These are phyloP conservation scores for Drosophila kikkawai DNA, from an alignment of 1,140 invertebrate genomes.

Conservation along the genomic window DNA sequence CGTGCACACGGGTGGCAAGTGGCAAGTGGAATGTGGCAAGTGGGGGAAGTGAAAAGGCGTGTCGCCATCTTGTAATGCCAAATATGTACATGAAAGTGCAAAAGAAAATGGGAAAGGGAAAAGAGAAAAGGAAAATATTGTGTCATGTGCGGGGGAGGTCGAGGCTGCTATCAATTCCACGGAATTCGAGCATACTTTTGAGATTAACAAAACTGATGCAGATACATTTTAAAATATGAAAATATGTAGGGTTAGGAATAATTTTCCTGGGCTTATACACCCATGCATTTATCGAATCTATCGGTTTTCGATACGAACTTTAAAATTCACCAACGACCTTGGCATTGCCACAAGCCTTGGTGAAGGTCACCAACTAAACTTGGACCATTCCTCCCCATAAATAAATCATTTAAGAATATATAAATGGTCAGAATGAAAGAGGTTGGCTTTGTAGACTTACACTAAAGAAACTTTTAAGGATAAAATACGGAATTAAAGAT, in stretches of 20 bases:
- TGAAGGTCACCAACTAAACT: slow-evolving; percentile 14
- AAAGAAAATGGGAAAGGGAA: not conserved
- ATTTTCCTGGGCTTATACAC: no score
- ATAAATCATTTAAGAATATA: not conserved
- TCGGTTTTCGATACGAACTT: no score
- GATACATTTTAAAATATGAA: not conserved
- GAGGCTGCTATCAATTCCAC: not conserved
- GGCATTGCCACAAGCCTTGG: not conserved
- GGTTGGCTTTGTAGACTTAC: no score
- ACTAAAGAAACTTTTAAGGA: no score
- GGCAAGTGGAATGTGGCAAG: not conserved
- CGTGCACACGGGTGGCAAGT: slow-evolving; percentile 21
- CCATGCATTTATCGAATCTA: no score
- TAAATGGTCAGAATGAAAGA: not conserved
- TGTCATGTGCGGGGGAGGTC: not conserved
- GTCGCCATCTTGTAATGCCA: slow-evolving; percentile 23
- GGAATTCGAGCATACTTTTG: no score
- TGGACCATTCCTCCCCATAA: not conserved
- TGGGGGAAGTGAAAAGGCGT: slow-evolving; percentile 3
- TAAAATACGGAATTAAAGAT: no score
- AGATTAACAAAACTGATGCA: not conserved
- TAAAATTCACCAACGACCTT: slow-evolving; percentile 33
- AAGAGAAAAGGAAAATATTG: not conserved
- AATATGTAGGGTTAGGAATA: no score
- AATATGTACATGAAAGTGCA: slow-evolving; percentile 7